Percentiles rank a stretch among this genome's conserved stretches.
Evolutionary conservation across 2,797 vertebrate species (phyloP).

Genomic region (Sylvilagus floridanus): DNA sequence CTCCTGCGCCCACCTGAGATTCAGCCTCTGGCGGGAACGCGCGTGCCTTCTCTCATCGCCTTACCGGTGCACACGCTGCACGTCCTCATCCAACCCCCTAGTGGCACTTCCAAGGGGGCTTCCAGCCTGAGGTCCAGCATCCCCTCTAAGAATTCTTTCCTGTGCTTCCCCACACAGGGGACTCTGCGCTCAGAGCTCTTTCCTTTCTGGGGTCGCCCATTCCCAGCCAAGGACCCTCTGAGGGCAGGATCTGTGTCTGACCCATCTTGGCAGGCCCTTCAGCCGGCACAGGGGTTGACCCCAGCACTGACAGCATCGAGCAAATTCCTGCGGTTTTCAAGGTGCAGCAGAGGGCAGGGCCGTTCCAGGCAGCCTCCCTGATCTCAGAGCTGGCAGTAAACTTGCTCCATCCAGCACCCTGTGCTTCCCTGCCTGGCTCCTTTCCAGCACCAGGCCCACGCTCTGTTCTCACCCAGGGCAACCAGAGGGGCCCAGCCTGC

Average conservation of each 20-base stretch:
- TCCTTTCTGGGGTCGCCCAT: not conserved
- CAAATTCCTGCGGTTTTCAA: not conserved
- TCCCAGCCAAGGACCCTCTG: not conserved
- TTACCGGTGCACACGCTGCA: fast-evolving
- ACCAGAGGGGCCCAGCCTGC: not conserved
- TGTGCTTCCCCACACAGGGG: not conserved
- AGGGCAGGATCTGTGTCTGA: not conserved
- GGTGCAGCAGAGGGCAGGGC: not conserved
- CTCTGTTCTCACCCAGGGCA: not conserved
- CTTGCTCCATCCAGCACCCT: not conserved
- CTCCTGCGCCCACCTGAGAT: fast-evolving
- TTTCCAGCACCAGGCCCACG: not conserved
- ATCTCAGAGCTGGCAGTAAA: not conserved
- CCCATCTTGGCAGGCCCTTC: not conserved
- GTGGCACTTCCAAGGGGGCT: not conserved
- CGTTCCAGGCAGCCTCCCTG: not conserved
- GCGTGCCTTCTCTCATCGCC: not conserved
- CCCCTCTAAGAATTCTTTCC: not conserved
- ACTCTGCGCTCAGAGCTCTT: not conserved
- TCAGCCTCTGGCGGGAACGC: too few species aligned
- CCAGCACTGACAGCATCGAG: not conserved
- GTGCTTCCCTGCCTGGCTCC: not conserved
- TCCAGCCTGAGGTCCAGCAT: not conserved
- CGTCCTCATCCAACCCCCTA: not conserved
- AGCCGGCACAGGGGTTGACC: not conserved